A percentile compares a stretch with the other conserved stretches of the same genome.
Evolutionary conservation across 2,113 vertebrate genomes (phyloP).

Genomic region (Progne subis): DNA sequence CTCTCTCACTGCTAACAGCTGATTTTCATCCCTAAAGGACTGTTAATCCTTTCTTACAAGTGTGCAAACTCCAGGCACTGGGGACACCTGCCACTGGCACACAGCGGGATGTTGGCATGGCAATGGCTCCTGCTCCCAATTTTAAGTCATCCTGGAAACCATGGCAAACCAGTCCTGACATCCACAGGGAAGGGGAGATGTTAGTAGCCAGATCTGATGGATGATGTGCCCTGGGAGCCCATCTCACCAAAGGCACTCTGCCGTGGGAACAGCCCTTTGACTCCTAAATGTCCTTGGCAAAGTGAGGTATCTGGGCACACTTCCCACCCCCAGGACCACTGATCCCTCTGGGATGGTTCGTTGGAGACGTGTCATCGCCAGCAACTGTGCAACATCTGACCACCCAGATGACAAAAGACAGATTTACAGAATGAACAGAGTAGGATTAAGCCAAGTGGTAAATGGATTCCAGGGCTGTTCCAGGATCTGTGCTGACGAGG

Average conservation of each 20-base stretch:
- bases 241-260: not conserved
- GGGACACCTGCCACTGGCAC: not conserved
- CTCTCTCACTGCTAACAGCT: not conserved
- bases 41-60: not conserved
- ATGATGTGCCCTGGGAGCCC: not conserved
- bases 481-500: not conserved
- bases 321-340: not conserved
- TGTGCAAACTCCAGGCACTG: not conserved
- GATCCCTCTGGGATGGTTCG: not conserved
- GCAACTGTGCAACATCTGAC: constrained; percentile 36
- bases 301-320: not conserved
- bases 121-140: not conserved
- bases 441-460: constrained; percentile 59
- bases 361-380: not conserved
- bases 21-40: not conserved
- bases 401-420: constrained; percentile 32
- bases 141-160: not conserved
- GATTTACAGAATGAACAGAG: constrained; percentile 5
- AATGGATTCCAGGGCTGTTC: constrained; percentile 49
- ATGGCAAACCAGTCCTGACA: not conserved
- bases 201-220: not conserved
- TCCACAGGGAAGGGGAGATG: not conserved
- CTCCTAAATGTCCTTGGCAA: constrained; percentile 24
- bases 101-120: not conserved
- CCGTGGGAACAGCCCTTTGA: constrained; percentile 4